phyloP scores from a whole-genome alignment of 2,888 invertebrate genomes.

The Encarsia formosa region DNA sequence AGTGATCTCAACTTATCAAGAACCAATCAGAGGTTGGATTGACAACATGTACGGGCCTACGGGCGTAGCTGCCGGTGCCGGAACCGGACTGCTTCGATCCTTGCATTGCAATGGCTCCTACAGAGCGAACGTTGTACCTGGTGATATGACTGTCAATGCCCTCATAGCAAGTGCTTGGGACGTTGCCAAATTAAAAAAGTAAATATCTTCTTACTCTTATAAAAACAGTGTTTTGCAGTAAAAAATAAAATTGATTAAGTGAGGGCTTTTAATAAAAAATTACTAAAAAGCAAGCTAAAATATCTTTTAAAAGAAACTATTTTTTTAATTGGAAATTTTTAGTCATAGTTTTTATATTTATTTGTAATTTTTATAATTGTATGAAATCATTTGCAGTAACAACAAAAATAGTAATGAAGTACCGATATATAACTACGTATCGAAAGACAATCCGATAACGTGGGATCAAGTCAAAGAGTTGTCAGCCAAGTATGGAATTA shows the following conservation, averaged over 20 bases:
- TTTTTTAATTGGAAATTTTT: too few species aligned
- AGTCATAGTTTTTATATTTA: too few species aligned
- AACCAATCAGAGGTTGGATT: constrained; percentile 80
- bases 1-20: constrained; percentile 67
- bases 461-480: constrained; percentile 68
- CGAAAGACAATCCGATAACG: constrained; percentile 74
- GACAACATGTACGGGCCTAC: constrained; percentile 90
- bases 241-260: too few species aligned
- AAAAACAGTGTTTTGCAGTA: too few species aligned
- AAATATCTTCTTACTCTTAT: too few species aligned
- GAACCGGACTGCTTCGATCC: constrained; percentile 73
- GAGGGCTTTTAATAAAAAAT: too few species aligned
- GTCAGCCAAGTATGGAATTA: constrained; percentile 57
- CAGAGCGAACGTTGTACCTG: constrained; percentile 79
- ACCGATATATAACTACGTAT: constrained; percentile 83
- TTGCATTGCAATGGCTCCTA: constrained; percentile 67
- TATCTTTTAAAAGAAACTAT: too few species aligned
- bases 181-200: constrained; percentile 53
- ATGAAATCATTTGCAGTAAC: constrained; percentile 18
- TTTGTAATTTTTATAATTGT: too few species aligned
- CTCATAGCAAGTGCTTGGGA: constrained; percentile 76
- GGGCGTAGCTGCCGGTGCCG: constrained; percentile 68
- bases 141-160: constrained; percentile 79
- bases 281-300: too few species aligned
- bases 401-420: constrained; percentile 21